Base-by-base conservation (phyloP, 2,113 vertebrate species). In the Leucosticte australis region DNA sequence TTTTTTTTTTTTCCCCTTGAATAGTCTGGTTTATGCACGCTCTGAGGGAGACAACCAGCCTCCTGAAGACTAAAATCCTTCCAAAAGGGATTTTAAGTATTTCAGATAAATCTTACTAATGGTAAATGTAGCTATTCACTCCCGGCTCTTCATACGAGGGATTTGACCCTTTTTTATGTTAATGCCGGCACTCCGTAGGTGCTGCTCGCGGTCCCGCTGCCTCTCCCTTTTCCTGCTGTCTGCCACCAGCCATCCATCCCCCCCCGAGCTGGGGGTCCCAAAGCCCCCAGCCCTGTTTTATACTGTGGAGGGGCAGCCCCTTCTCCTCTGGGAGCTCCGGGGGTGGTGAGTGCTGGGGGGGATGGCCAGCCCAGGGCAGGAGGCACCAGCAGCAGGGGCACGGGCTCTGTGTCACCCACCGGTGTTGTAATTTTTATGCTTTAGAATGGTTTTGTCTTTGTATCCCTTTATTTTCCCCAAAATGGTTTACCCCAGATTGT, bases 21-120 rank as follows among this genome's bases (percentile, higher is more conserved):
- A 77, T 52, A 80, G 63, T 73, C 80, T 24, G 69, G 14, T 92
- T 82, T 81, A 52, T 81, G 77, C 89, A 23, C 13, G 60, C 78
- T 83, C 82, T 17, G 67, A 55, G 87, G 84, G 86, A 30, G 63
- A 73, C 33, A 89, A 39, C 35, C 77, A 73, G 68, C 70, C 84
- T 94, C 33, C 91, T 79, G 47, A 82, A 74, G 89, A 81, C 77
- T 89, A 15, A 87, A 95, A 95, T 89, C 94, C 91, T 91, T 73
- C 87, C 78, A 83, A 83, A 90, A 50, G 71, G 78, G 87, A 87
- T 91, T 94, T 94, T 27, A 68, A 85, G 20, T 80, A 73, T 89
- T 92, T 52, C 91, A 64, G 75, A 84, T 90, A 83, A 95, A 83
- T 80, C 82, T 63, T 39, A 11, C 85, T 92, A 91, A 94, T 77